Percentiles rank a stretch among this genome's conserved stretches.
phyloP scores from a whole-genome alignment of 1,140 invertebrate genomes.

The Bombus huntii region DNA sequence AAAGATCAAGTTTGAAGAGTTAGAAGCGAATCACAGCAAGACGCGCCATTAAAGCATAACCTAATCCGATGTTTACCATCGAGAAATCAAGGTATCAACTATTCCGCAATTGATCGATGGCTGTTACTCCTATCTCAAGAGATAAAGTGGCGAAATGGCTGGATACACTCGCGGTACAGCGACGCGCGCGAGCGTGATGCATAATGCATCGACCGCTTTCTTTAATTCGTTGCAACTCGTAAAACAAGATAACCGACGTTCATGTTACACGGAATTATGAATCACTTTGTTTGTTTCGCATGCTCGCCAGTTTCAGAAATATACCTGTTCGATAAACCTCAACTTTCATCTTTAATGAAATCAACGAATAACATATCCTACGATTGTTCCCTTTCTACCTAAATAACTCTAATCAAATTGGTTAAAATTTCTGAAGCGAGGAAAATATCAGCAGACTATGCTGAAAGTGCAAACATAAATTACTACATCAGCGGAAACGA shows the following conservation, averaged over 20 bases:
- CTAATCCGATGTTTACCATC: not conserved
- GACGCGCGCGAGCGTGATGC: conserved; percentile 1
- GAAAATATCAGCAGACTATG: not conserved
- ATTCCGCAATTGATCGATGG: not conserved
- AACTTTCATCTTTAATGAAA: not conserved
- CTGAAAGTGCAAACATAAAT: not conserved
- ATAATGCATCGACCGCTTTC: conserved; percentile 17
- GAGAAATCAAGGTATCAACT: not conserved
- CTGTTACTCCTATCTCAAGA: not conserved
- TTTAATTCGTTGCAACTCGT: not conserved
- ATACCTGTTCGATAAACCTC: not conserved
- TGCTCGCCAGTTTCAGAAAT: not conserved
- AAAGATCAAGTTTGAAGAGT: not conserved
- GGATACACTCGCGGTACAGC: not conserved
- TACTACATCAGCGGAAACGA: no score
- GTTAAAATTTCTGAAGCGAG: not conserved
- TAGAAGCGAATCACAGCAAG: not conserved
- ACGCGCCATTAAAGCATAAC: not conserved
- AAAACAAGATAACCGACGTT: not conserved
- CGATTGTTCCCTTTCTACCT: not conserved
- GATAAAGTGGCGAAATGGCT: not conserved
- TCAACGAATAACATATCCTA: not conserved
- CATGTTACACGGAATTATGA: conserved; percentile 4
- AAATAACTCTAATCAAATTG: not conserved
- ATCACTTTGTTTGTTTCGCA: conserved; percentile 5